These are phyloP conservation scores for Micrasema minimum DNA, from an alignment of 1,140 invertebrate genomes.

Conservation along the genomic window DNA sequence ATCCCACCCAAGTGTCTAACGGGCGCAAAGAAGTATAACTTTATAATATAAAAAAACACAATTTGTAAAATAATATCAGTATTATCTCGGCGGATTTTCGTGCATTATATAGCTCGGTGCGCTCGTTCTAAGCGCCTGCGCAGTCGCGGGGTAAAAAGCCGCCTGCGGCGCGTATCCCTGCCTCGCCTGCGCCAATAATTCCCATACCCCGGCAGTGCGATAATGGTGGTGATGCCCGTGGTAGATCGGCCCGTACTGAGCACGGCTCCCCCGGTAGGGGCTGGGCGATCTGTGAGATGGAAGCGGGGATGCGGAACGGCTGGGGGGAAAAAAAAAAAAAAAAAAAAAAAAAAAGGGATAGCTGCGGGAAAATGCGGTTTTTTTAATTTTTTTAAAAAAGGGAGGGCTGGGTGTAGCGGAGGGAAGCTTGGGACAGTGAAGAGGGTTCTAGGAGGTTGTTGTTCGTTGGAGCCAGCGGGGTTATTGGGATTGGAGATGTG, in stretches of 20 bases:
- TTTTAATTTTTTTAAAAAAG: too few species aligned
- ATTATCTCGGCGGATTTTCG: conserved; percentile 48
- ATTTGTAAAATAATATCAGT: too few species aligned
- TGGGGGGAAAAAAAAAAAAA: conserved; percentile 21
- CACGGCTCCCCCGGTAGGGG: conserved; percentile 46
- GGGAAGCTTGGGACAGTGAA: conserved; percentile 4
- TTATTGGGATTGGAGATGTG: conserved; percentile 39
- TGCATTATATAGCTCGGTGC: conserved; percentile 32
- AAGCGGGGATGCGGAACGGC: too few species aligned
- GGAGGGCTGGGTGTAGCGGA: conserved; percentile 14
- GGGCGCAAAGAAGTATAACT: too few species aligned
- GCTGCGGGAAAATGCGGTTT: too few species aligned
- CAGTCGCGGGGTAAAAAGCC: conserved; percentile 35
- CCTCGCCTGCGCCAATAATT: conserved; percentile 11
- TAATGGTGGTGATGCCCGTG: conserved; percentile 41
- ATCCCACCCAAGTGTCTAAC: too few species aligned
- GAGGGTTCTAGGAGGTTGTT: conserved; percentile 25
- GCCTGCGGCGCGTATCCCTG: conserved; percentile 36
- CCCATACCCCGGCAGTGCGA: conserved; percentile 24
- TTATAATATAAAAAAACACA: too few species aligned
- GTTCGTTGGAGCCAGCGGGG: conserved; percentile 16
- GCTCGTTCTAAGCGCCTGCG: conserved; percentile 11
- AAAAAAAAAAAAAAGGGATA: too few species aligned
- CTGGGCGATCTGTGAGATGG: conserved; percentile 18
- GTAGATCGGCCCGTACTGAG: conserved; percentile 46